Conservation (phyloP, 1,140 invertebrate species). For the Spodoptera frugiperda region DNA sequence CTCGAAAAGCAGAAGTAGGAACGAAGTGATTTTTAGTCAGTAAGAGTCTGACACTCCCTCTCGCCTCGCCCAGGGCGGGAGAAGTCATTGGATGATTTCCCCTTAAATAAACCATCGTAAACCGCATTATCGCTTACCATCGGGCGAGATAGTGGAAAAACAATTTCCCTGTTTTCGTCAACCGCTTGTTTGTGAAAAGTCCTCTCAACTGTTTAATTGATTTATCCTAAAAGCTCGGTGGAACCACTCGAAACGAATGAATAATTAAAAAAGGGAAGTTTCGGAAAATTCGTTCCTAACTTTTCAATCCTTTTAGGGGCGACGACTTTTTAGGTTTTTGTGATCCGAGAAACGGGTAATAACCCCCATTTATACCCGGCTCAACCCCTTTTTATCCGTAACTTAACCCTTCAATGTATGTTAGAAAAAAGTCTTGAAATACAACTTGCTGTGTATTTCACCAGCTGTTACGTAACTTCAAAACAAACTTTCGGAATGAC, state of each 20-base stretch:
- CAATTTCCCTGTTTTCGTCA: too few relatives aligned
- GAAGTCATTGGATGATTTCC: too few relatives aligned
- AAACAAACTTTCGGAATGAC: constrained; percentile 15
- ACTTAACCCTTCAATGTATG: too few relatives aligned
- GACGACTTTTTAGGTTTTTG: not conserved
- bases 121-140: too few relatives aligned
- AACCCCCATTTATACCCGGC: not conserved
- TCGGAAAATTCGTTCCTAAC: not conserved
- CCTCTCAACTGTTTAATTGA: constrained; percentile 9
- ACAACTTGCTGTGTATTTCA: not conserved
- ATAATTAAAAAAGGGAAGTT: constrained; percentile 28
- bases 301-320: constrained; percentile 3
- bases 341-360: not conserved
- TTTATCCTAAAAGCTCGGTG: not conserved
- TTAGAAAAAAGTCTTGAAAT: too few relatives aligned
- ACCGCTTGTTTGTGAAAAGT: constrained; percentile 28
- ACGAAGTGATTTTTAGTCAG: too few relatives aligned
- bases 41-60: too few relatives aligned
- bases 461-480: not conserved
- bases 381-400: not conserved
- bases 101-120: too few relatives aligned
- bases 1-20: too few relatives aligned
- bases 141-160: too few relatives aligned
- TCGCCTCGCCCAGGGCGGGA: too few relatives aligned
- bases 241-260: not conserved